Base-by-base conservation (phyloP, 1,140 invertebrate species). In the Sarcophaga bullata region DNA sequence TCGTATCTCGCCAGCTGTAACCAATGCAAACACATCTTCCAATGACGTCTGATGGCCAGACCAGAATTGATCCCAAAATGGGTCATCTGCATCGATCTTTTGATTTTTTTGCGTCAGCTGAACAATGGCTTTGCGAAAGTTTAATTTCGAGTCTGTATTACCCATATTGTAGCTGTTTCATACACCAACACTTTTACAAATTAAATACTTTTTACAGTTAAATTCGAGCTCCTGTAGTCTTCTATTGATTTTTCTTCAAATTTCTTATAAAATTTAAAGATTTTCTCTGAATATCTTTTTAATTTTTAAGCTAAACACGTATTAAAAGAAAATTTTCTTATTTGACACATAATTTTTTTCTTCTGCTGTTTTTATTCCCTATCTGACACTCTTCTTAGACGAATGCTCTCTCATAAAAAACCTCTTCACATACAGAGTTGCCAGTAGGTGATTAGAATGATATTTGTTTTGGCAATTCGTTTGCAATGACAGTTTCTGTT, bases 41-140 rank as follows among this genome's bases (percentile, higher is more conserved):
- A 98, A 94, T 87, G 94, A 96, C 3, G 96, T 96, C 4, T 97
- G 95, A 90, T 96, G 97, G 85, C 99, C 98, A 8, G 95, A 96
- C 98, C 98, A 99, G 90, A 99, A 99, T 90, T 99, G 98, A 88
- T 98, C 97, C 98, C 98, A 99, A 90, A 99, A 99, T 83, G 93
- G 93, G 86, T 99, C 97, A 91, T 99, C 98, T 81, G 93, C 93
- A 83, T 88, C 88, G 80, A 88, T 91, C 91, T 98, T 97, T 93
- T 98, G 96, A 83, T 96, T 97, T 92, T 98, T 99, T 4, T 97
- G 97, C 80, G 97, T 99, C 49, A 99, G 91, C 89, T 99, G 97
- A 80, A 99, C 95, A 80, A 99, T 97, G 86, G 98, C 98, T 92
- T 98, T 98, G 83, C 98, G 93, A 92, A 99, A 99, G 92, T 98